Evolutionary conservation across 2,888 invertebrate genomes (phyloP).

Genomic region (Vanessa cardui): DNA sequence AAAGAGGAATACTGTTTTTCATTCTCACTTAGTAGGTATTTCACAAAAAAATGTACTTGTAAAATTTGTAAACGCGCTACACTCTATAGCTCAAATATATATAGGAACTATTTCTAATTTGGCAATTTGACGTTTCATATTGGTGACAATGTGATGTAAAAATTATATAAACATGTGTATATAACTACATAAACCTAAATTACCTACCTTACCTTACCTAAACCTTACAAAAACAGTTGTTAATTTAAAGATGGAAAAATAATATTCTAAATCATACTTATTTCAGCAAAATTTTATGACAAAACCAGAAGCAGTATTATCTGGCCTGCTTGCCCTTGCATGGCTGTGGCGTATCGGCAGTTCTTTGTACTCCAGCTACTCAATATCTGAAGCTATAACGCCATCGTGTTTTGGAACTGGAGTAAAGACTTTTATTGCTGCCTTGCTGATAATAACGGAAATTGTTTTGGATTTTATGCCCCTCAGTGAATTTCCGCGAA

Average conservation of each 20-base stretch:
- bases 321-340: constrained; percentile 44
- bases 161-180: too few relatives aligned
- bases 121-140: neutral
- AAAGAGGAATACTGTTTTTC: too few relatives aligned
- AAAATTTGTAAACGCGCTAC: too few relatives aligned
- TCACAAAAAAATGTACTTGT: too few relatives aligned
- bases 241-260: neutral
- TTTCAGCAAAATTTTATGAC: constrained; percentile 39
- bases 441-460: constrained; percentile 42
- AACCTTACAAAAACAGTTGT: too few relatives aligned
- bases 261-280: neutral
- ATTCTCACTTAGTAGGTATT: too few relatives aligned
- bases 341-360: constrained; percentile 53
- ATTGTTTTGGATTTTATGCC: constrained; percentile 46
- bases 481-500: constrained; percentile 46
- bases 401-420: constrained; percentile 40
- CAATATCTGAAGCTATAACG: constrained; percentile 47
- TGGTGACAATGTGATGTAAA: neutral
- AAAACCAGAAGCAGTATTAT: constrained; percentile 42
- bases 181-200: too few relatives aligned
- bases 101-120: neutral
- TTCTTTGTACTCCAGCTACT: constrained; percentile 51
- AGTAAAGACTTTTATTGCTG: constrained; percentile 43
- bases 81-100: neutral
- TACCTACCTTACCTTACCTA: too few relatives aligned